Evolutionary conservation across 2,113 vertebrate genomes (phyloP).

Genomic region (Vicugna pacos): DNA sequence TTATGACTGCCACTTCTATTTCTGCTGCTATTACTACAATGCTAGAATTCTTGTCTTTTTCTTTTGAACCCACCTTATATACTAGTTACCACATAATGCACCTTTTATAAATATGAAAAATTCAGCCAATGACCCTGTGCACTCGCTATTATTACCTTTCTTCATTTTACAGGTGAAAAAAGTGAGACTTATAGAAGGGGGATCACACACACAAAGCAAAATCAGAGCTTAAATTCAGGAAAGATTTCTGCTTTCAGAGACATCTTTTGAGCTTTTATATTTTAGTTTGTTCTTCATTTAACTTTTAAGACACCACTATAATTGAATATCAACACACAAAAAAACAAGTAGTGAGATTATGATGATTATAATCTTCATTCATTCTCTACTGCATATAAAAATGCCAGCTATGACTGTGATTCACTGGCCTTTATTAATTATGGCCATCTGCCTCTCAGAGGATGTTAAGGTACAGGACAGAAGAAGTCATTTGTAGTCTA

Average conservation of each 20-base stretch:
- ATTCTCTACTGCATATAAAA: constrained; percentile 80
- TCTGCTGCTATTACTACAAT: not conserved
- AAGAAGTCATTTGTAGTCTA: not conserved
- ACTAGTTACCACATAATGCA: not conserved
- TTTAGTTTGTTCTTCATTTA: constrained; percentile 77
- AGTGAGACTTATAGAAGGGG: not conserved
- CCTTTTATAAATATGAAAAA: not conserved
- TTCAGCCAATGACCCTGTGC: not conserved
- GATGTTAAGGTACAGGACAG: constrained; percentile 80
- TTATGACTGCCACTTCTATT: not conserved
- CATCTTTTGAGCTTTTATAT: constrained; percentile 36
- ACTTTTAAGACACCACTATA: constrained; percentile 74
- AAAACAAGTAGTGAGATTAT: constrained; percentile 45
- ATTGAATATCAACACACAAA: constrained; percentile 75
- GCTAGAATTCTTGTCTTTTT: not conserved
- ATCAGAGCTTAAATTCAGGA: not conserved
- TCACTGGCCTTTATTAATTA: constrained; percentile 82
- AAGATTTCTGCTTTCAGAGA: not conserved
- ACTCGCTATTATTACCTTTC: not conserved
- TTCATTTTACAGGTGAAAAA: not conserved
- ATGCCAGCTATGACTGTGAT: constrained; percentile 68
- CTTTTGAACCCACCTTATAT: not conserved
- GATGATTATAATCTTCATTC: constrained; percentile 77
- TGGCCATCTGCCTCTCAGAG: constrained; percentile 89
- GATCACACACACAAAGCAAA: not conserved